phyloP scores from a whole-genome alignment of 2,113 vertebrate genomes.

The Xiphias gladius region DNA sequence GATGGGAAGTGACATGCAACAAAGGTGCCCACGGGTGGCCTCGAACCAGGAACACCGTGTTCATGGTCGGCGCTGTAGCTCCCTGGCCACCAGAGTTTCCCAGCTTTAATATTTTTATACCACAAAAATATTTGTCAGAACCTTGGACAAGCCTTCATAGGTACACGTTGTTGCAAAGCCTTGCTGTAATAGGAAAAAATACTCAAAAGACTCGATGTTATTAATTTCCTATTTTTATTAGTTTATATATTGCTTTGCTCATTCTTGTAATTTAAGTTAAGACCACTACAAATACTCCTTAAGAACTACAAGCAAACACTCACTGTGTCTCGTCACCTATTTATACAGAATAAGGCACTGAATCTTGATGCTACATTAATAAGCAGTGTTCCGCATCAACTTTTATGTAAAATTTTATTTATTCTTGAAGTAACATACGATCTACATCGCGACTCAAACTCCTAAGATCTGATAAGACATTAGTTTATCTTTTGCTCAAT shows the following conservation, averaged over 20 bases:
- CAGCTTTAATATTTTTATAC: background rate
- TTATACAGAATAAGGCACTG: background rate
- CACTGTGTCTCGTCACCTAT: background rate
- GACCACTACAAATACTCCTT: background rate
- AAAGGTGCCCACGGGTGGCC: too few relatives aligned
- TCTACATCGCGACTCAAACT: background rate
- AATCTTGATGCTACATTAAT: background rate
- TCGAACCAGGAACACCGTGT: background rate
- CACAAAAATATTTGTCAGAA: background rate
- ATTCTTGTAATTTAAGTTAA: background rate
- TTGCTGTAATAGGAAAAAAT: background rate
- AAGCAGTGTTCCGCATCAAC: background rate
- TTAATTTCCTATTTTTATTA: background rate
- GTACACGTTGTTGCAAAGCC: background rate
- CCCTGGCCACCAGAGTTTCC: fast-evolving
- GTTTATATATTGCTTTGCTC: background rate
- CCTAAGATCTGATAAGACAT: background rate
- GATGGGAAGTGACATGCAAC: background rate
- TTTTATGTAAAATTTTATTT: background rate
- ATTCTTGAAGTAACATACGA: background rate
- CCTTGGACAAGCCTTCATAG: background rate
- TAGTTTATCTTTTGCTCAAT: background rate
- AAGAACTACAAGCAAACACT: background rate
- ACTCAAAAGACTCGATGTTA: background rate
- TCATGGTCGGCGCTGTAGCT: background rate